Percentiles rank a stretch among this genome's conserved stretches.
These are phyloP conservation scores for Lithobates sylvaticus DNA, from an alignment of 2,797 vertebrate species.

Conservation along the genomic window DNA sequence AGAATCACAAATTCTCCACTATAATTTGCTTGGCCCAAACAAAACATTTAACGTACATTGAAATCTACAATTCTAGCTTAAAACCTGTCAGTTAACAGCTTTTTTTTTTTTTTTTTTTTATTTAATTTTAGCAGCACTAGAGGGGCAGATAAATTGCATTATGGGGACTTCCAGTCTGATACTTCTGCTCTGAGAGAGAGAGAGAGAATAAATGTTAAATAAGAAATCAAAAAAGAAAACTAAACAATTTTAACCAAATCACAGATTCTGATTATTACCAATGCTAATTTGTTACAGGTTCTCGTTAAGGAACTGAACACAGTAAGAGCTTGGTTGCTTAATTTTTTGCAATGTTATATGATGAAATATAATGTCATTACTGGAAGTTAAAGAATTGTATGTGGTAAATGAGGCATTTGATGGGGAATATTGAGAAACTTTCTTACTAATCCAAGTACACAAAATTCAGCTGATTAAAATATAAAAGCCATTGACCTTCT, in stretches of 20 bases:
- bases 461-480: not conserved
- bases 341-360: not conserved
- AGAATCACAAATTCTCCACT: too few species aligned
- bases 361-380: conserved; percentile 13
- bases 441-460: not conserved
- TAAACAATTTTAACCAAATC: not conserved
- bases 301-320: not conserved
- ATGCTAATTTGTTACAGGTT: not conserved
- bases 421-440: conserved; percentile 6
- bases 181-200: too few species aligned
- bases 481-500: not conserved
- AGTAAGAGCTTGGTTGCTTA: not conserved
- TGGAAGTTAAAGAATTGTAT: not conserved
- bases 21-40: too few species aligned
- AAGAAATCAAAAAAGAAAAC: too few species aligned
- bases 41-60: too few species aligned
- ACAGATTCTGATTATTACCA: not conserved
- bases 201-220: too few species aligned
- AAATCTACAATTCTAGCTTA: too few species aligned
- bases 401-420: conserved; percentile 1
- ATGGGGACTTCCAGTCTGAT: too few species aligned
- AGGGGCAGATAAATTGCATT: too few species aligned
- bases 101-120: too few species aligned
- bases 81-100: too few species aligned
- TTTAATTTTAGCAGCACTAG: too few species aligned